Evolutionary conservation across 2,888 invertebrate species (phyloP), one percentile per base, ranked within the genome.

Genomic region (Tupiocoris notatus): DNA sequence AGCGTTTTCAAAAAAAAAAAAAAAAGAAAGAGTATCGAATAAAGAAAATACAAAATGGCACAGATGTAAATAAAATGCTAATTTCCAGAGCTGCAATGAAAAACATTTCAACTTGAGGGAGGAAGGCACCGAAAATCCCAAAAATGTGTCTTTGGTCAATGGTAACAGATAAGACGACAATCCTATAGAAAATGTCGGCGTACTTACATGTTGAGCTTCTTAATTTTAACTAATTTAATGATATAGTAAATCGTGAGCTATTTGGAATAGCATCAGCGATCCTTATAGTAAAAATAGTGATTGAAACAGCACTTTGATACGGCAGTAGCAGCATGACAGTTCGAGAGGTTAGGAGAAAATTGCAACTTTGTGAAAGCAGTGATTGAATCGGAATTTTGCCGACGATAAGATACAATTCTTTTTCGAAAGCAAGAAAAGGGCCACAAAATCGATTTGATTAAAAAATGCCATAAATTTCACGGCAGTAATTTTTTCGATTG

Each of bases 141-240:
- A 39, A 39, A 39, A 39, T 39, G 17, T 17, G 39, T 67, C 67
- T 67, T 67, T 67, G 67, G 67, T 67, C 56, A 67, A 67, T 67
- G 67, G 67, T 67, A 67, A 67, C 67, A 67, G 17, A 7, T 18
- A 1, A 18, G 17, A 61, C 18, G 39, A n/a, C n/a, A n/a, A 39
- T 39, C 39, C 39, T 12, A 12, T 7, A 7, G 39, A 39, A 39
- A 39, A 39, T 39, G 12, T 39, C 39, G 39, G 39, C 39, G 12
- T 7, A 39, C 6, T 12, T 12, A 12, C 3, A 12, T 12, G 39
- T 39, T 39, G 39, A 39, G 39, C 39, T 3, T 39, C 12, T 39
- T 39, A 39, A 39, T 39, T 39, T 39, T 39, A 7, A 39, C 3
- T n/a, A n/a, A n/a, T n/a, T n/a, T n/a, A n/a, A 39, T 39, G 6